Conservation (phyloP, 2,797 vertebrate species). For the Crenuchus spilurus region DNA sequence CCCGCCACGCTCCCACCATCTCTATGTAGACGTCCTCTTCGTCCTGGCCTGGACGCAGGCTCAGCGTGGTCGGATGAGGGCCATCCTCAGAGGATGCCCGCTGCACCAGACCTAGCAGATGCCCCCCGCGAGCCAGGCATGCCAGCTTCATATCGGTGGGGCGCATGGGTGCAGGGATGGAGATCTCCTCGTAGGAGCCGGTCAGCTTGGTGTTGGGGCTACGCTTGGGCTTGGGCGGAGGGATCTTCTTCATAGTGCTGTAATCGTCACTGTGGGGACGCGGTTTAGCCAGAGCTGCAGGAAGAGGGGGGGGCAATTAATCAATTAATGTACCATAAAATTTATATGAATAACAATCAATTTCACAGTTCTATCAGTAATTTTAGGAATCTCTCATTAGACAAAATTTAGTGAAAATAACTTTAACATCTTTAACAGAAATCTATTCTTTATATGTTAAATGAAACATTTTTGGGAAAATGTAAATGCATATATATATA, state of each 20-base stretch:
- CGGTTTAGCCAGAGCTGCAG: conserved; percentile 84
- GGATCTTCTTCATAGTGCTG: conserved; percentile 94
- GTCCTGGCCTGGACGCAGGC: conserved; percentile 75
- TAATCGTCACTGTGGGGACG: conserved; percentile 98
- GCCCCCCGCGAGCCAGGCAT: conserved; percentile 72
- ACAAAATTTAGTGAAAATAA: too few relatives aligned
- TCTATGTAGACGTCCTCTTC: conserved; percentile 94
- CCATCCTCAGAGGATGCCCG: conserved; percentile 77
- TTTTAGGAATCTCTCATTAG: too few relatives aligned
- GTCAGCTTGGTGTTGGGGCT: conserved; percentile 95
- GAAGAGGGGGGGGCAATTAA: conserved; percentile 20
- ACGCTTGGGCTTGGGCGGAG: conserved; percentile 94
- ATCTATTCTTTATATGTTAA: too few relatives aligned
- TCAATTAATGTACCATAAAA: too few relatives aligned
- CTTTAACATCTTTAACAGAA: too few relatives aligned
- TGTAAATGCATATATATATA: too few relatives aligned
- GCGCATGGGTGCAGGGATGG: conserved; percentile 70
- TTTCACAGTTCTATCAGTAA: too few relatives aligned
- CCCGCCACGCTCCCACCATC: conserved; percentile 86
- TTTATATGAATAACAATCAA: too few relatives aligned
- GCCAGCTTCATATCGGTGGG: conserved; percentile 81
- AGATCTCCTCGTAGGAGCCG: conserved; percentile 94
- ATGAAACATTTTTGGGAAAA: too few relatives aligned
- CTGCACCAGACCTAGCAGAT: conserved; percentile 75
- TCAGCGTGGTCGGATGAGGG: conserved; percentile 71